These are phyloP conservation scores for Bacillus rossius DNA, from an alignment of 1,140 invertebrate genomes.

Conservation along the genomic window DNA sequence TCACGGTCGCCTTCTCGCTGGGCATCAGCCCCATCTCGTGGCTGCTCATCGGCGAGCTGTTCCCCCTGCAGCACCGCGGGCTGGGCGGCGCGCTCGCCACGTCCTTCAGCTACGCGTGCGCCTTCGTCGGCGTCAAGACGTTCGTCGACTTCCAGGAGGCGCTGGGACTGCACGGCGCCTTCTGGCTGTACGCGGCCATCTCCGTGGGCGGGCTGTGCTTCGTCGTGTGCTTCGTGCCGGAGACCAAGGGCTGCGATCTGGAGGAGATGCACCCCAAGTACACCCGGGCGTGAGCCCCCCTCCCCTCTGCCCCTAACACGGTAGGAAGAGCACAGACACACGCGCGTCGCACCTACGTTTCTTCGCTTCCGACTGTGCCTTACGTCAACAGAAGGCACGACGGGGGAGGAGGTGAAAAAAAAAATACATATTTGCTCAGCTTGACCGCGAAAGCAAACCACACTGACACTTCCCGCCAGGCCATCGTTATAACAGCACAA, in stretches of 20 bases:
- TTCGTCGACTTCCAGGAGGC: conserved; percentile 71
- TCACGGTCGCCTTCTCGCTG: conserved; percentile 77
- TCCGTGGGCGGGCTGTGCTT: conserved; percentile 78
- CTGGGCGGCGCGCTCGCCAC: conserved; percentile 77
- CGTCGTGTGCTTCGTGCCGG: conserved; percentile 79
- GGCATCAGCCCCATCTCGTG: conserved; percentile 88
- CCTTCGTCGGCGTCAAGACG: conserved; percentile 84
- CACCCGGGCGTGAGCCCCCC: neutral
- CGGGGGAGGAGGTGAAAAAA: too few species aligned
- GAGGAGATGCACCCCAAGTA: conserved; percentile 72
- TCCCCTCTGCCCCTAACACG: too few species aligned
- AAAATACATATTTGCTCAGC: too few species aligned
- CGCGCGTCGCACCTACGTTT: too few species aligned
- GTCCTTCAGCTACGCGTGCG: conserved; percentile 81
- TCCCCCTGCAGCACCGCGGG: conserved; percentile 77
- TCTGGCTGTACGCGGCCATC: conserved; percentile 84
- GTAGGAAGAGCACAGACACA: too few species aligned
- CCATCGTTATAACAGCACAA: too few species aligned
- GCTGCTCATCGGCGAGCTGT: conserved; percentile 81
- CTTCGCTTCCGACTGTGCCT: too few species aligned
- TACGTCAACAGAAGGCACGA: too few species aligned
- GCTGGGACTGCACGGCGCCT: conserved; percentile 73
- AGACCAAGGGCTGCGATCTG: conserved; percentile 82
- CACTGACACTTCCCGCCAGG: too few species aligned
- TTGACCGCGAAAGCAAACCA: too few species aligned